Evolutionary conservation across 2,888 invertebrate genomes (phyloP), one percentile per base, ranked within the genome.

Genomic region (Iselma pallidipennis): DNA sequence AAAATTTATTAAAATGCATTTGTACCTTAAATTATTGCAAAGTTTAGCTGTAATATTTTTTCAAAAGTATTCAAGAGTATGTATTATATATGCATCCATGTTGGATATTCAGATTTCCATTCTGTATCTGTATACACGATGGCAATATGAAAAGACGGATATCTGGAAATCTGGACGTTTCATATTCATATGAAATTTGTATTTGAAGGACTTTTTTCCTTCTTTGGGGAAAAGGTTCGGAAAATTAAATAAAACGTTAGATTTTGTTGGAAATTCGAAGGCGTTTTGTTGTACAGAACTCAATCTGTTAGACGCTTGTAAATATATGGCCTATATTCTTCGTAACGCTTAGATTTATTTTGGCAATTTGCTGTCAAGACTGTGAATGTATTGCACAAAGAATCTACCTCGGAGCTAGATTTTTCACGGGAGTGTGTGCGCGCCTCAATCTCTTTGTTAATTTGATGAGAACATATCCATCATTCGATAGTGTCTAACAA

Each of bases 291-390:
- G 55, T 50, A 55, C 57, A 53, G 55, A 49, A 52, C 55, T 31
- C 63, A 63, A 63, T 63, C 63, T 63, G 63, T 63, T 63, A 54
- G 63, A 56, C 49, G 63, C 31, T 57, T 57, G 59, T 31, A 63
- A 63, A 62, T 63, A 60, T 59, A 63, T 63, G 59, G 59, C 53
- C 59, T 57, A 60, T 60, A 63, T 63, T 63, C 63, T 63, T 59
- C 59, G 49, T 53, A 45, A 42, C 49, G 45, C 53, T 54, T 53
- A 63, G 63, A 63, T 63, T 63, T 63, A 63, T 63, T 63, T 59
- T 60, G 54, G 63, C 63, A 63, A 63, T 63, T 63, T 60, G 59
- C 63, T 63, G 63, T 63, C 63, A 63, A 49, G 63, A 56, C 53
- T 57, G 54, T 33, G 63, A 63, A 63, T 54, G 63, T 57, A 60